Base-by-base conservation (phyloP, 2,797 vertebrate species). In the Babyrousa celebensis region DNA sequence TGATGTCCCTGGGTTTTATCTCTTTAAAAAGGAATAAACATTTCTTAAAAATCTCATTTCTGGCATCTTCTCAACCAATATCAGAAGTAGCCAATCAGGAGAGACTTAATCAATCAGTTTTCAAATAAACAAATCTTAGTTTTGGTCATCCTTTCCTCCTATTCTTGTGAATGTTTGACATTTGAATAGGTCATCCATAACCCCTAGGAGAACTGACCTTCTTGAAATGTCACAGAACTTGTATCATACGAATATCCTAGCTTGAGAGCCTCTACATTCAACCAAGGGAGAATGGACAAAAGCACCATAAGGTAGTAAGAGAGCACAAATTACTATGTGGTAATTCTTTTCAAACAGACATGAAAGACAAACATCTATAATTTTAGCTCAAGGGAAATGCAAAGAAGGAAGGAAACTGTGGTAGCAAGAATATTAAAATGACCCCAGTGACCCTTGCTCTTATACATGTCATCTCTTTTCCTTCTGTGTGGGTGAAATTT, bases 111-210 rank as follows among this genome's bases (percentile, higher is more conserved):
- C 36, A 72, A 91, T 60, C 25, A 54, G 0, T 75, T 74, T 84
- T 27, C 78, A 94, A 94, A 83, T 11, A 72, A 52, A 54, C 10
- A 60, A 95, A 82, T 70, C 20, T 93, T 93, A 27, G 56, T 70
- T 84, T 10, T 7, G 10, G n/a, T 16, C 78, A 25, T 60, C 3
- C 27, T 0, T 71, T 67, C 27, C 65, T 75, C 65, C 67, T 27
- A 12, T 56, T 10, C 17, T 74, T 74, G 12, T n/a, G 58, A 84
- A 90, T 14, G 48, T 40, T 56, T 84, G 60, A 71, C 20, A 32
- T 75, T 80, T 94, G 56, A 87, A 86, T 10, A 18, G 25, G 4
- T 72, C 48, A 85, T 21, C 67, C 12, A 25, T 86, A 36, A 67
- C 79, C 74, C 32, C n/a, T 9, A 21, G 29, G 15, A 97, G 70